A percentile compares a stretch with the other conserved stretches of the same genome.
These are phyloP conservation scores for Spinibarbus caldwelli DNA, from an alignment of 2,797 vertebrate species.

Conservation along the genomic window DNA sequence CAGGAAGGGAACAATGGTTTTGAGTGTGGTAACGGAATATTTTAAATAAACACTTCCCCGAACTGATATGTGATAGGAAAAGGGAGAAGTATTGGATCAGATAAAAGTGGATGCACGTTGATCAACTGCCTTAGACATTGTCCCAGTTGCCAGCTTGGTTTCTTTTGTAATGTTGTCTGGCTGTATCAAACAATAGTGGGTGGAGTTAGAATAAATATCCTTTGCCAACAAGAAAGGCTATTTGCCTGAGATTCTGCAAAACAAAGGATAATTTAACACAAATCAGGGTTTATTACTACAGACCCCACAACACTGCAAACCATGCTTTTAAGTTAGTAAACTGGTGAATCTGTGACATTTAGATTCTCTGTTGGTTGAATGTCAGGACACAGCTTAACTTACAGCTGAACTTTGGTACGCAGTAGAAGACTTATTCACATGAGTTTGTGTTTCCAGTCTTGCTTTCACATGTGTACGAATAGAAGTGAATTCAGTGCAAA, in stretches of 20 bases:
- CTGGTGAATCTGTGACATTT: background rate
- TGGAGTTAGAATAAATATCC: background rate
- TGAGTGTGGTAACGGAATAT: background rate
- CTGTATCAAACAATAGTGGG: background rate
- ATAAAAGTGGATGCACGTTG: background rate
- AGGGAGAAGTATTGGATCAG: background rate
- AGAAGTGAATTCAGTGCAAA: background rate
- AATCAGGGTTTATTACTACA: background rate
- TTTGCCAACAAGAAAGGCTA: background rate
- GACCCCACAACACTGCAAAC: background rate
- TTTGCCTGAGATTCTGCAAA: background rate
- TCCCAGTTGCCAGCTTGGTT: background rate
- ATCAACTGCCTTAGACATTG: background rate
- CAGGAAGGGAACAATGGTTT: background rate
- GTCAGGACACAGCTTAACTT: background rate
- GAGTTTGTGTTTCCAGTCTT: background rate
- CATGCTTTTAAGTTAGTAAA: background rate
- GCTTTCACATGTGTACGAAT: conserved; percentile 22
- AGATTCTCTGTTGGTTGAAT: background rate
- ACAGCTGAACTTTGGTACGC: background rate
- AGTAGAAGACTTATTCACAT: background rate
- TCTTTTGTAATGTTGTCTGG: background rate
- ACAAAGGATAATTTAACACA: background rate
- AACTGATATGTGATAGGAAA: background rate
- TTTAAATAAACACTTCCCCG: background rate